Evolutionary conservation across 2,888 invertebrate species (phyloP).

Genomic region (Temnothorax ravouxi): DNA sequence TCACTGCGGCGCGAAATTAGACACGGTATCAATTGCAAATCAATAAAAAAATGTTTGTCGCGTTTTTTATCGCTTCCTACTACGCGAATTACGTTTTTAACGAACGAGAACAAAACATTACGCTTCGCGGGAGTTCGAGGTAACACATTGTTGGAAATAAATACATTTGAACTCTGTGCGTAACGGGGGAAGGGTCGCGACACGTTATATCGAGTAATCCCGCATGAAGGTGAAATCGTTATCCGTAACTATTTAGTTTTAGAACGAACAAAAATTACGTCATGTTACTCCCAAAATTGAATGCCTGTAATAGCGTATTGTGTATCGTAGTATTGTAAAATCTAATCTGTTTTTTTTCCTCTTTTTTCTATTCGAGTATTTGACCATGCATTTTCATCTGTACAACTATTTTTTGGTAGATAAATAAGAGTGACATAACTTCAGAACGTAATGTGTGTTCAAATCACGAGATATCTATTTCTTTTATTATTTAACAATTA

Average conservation of each 20-base stretch:
- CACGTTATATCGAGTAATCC: slow-evolving; percentile 17
- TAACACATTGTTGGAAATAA: slow-evolving; percentile 32
- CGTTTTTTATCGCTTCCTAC: slow-evolving; percentile 2
- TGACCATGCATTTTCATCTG: not conserved
- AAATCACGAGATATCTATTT: not conserved
- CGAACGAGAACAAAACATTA: slow-evolving; percentile 9
- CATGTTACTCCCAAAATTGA: slow-evolving; percentile 20
- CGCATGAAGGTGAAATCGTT: slow-evolving; percentile 3
- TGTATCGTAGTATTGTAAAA: not conserved
- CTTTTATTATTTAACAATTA: not conserved
- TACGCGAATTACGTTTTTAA: slow-evolving; percentile 16
- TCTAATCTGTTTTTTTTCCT: not conserved
- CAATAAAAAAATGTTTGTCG: slow-evolving; percentile 9
- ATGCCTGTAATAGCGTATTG: slow-evolving; percentile 8
- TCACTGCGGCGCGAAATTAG: not conserved
- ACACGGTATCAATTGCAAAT: slow-evolving; percentile 15
- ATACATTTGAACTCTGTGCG: slow-evolving; percentile 15
- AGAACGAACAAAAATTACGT: slow-evolving; percentile 10
- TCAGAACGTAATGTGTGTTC: not conserved
- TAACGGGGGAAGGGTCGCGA: not conserved
- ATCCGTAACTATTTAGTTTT: slow-evolving; percentile 34
- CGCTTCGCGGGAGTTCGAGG: slow-evolving; percentile 13
- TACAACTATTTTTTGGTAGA: not conserved
- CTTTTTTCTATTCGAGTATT: not conserved
- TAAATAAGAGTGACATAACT: not conserved